A percentile compares a stretch with the other conserved stretches of the same genome.
phyloP scores from a whole-genome alignment of 2,797 vertebrate genomes.

The Diplodus puntazzo region DNA sequence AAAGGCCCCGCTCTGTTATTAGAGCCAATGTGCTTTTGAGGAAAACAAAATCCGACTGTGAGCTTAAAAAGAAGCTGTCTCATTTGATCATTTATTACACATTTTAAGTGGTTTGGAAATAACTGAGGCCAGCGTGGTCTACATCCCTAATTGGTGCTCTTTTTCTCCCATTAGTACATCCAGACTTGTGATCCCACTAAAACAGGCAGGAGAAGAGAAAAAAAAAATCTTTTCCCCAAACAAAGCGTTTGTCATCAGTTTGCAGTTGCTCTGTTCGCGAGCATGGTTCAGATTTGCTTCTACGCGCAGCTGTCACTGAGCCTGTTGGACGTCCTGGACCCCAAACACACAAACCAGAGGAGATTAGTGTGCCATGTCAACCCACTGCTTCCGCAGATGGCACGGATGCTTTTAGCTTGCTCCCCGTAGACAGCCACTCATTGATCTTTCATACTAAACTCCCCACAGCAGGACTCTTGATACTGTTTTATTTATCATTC shows the following conservation, averaged over 20 bases:
- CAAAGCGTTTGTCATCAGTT: conserved; percentile 86
- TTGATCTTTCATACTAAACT: conserved; percentile 85
- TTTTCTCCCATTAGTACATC: conserved; percentile 86
- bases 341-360: conserved; percentile 84
- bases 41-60: conserved; percentile 85
- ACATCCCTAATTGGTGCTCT: conserved; percentile 84
- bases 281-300: conserved; percentile 82
- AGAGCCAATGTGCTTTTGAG: conserved; percentile 82
- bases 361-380: conserved; percentile 85
- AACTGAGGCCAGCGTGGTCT: conserved; percentile 83
- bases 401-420: conserved; percentile 80
- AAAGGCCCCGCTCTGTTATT: conserved; percentile 85
- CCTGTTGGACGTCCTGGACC: conserved; percentile 81
- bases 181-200: conserved; percentile 84
- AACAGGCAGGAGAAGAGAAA: conserved; percentile 68
- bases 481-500: conserved; percentile 84
- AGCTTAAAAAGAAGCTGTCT: conserved; percentile 86
- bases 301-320: conserved; percentile 83
- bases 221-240: conserved; percentile 70
- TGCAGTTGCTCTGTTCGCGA: conserved; percentile 82
- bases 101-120: conserved; percentile 88
- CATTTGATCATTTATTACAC: conserved; percentile 89
- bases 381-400: conserved; percentile 84
- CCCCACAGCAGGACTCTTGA: conserved; percentile 79
- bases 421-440: conserved; percentile 80